phyloP scores from a whole-genome alignment of 2,888 invertebrate genomes.

The Mystacides longicornis region DNA sequence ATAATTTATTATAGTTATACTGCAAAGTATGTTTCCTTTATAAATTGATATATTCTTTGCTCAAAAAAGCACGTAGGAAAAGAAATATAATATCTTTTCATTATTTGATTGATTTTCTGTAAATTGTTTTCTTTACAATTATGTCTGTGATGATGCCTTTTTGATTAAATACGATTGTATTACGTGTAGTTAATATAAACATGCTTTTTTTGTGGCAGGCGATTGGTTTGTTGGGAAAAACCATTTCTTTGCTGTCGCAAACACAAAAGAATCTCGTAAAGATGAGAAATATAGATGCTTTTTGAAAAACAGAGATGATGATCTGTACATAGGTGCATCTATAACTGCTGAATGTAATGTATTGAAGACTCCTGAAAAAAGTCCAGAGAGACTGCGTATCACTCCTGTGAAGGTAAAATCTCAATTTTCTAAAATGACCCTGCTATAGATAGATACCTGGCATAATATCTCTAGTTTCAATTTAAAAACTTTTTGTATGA shows the following conservation, averaged over 20 bases:
- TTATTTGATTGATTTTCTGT: too few species aligned
- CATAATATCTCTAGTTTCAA: not conserved
- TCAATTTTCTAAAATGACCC: not conserved
- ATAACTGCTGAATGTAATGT: constrained; percentile 91
- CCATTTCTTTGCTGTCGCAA: constrained; percentile 95
- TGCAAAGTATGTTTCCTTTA: too few species aligned
- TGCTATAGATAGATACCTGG: not conserved
- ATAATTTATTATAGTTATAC: too few species aligned
- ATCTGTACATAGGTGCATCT: constrained; percentile 84
- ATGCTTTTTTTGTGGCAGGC: constrained; percentile 41
- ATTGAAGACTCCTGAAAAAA: constrained; percentile 87
- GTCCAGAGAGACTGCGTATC: constrained; percentile 80
- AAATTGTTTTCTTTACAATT: too few species aligned
- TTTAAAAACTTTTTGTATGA: not conserved
- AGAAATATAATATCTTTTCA: too few species aligned
- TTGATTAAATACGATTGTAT: too few species aligned
- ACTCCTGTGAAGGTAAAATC: constrained; percentile 66
- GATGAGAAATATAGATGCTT: constrained; percentile 94
- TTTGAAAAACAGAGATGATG: constrained; percentile 88
- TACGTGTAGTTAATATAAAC: too few species aligned
- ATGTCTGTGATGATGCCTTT: too few species aligned
- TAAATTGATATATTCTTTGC: too few species aligned
- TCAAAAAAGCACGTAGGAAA: too few species aligned
- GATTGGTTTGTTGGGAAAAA: constrained; percentile 96
- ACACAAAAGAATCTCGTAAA: constrained; percentile 90